phyloP scores from a whole-genome alignment of 1,140 invertebrate species.

The Drusus annulatus region DNA sequence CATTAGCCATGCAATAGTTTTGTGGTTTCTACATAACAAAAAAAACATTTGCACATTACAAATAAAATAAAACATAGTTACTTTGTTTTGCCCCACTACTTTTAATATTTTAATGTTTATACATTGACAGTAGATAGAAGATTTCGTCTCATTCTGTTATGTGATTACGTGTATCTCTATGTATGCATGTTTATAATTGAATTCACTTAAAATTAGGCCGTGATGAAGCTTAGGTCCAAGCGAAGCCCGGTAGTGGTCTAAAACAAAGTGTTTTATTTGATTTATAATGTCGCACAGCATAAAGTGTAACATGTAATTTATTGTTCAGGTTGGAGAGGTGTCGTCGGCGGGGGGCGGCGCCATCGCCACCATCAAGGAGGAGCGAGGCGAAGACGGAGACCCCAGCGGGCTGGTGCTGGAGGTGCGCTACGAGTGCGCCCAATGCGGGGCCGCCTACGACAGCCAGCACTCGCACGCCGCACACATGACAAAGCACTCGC shows the following conservation, averaged over 20 bases:
- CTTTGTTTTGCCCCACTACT: too few relatives aligned
- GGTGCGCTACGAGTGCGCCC: constrained; percentile 49
- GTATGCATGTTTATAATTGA: too few relatives aligned
- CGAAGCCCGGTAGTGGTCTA: neutral
- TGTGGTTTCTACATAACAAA: too few relatives aligned
- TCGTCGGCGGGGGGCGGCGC: constrained; percentile 45
- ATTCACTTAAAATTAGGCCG: too few relatives aligned
- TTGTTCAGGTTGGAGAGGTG: constrained; percentile 26
- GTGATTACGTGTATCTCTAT: too few relatives aligned
- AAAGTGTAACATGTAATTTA: neutral
- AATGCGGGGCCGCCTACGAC: constrained; percentile 46
- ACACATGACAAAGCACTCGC: constrained; percentile 55
- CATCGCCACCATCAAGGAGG: constrained; percentile 54
- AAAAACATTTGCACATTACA: too few relatives aligned
- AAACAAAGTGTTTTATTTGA: neutral
- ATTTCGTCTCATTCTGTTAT: too few relatives aligned
- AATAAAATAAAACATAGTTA: too few relatives aligned
- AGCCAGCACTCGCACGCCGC: constrained; percentile 56
- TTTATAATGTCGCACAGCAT: neutral
- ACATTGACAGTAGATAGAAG: too few relatives aligned
- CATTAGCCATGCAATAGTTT: too few relatives aligned
- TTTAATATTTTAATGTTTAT: too few relatives aligned
- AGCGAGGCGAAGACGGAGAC: constrained; percentile 9
- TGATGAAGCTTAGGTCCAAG: too few relatives aligned
- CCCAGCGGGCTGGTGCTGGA: constrained; percentile 44